These are phyloP conservation scores for Herminia tarsipennalis DNA, from an alignment of 2,888 invertebrate genomes.

Conservation along the genomic window DNA sequence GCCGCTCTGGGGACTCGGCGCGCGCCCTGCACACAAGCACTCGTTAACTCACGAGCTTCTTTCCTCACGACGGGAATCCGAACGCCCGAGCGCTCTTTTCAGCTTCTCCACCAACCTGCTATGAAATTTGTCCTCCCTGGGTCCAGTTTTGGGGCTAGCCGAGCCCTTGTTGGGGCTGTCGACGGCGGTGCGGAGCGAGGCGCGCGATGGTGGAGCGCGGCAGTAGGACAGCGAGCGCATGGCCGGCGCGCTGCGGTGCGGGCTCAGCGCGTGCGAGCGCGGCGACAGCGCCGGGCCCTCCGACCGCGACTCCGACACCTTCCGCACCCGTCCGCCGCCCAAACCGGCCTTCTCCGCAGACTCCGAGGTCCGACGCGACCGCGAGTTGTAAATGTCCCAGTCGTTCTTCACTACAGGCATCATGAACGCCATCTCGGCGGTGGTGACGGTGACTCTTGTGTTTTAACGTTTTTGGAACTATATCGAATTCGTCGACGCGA, in stretches of 20 bases:
- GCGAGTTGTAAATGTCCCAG: slow-evolving; percentile 96
- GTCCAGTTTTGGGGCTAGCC: slow-evolving; percentile 87
- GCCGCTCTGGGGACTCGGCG: slow-evolving; percentile 75
- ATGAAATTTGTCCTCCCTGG: slow-evolving; percentile 90
- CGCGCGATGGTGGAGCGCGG: slow-evolving; percentile 84
- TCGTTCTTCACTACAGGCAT: slow-evolving; percentile 98
- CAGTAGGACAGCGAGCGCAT: slow-evolving; percentile 86
- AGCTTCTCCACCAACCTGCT: slow-evolving; percentile 92
- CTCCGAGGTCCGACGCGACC: slow-evolving; percentile 91
- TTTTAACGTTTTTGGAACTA: slow-evolving; percentile 76
- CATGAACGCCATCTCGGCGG: slow-evolving; percentile 95
- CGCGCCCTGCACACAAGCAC: slow-evolving; percentile 83
- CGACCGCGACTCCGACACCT: slow-evolving; percentile 91
- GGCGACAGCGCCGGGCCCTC: slow-evolving; percentile 90
- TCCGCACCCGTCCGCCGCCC: slow-evolving; percentile 84
- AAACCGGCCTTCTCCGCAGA: slow-evolving; percentile 75
- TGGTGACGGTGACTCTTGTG: slow-evolving; percentile 70
- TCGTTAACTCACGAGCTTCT: slow-evolving; percentile 84
- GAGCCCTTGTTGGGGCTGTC: slow-evolving; percentile 89
- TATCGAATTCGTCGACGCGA: slow-evolving; percentile 54
- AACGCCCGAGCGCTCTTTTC: slow-evolving; percentile 88
- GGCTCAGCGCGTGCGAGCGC: slow-evolving; percentile 82
- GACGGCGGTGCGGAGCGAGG: slow-evolving; percentile 86
- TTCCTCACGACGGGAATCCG: slow-evolving; percentile 79
- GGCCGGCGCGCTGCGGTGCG: slow-evolving; percentile 89